These are phyloP conservation scores for Dioctria rufipes DNA, from an alignment of 2,888 invertebrate genomes.

Conservation along the genomic window DNA sequence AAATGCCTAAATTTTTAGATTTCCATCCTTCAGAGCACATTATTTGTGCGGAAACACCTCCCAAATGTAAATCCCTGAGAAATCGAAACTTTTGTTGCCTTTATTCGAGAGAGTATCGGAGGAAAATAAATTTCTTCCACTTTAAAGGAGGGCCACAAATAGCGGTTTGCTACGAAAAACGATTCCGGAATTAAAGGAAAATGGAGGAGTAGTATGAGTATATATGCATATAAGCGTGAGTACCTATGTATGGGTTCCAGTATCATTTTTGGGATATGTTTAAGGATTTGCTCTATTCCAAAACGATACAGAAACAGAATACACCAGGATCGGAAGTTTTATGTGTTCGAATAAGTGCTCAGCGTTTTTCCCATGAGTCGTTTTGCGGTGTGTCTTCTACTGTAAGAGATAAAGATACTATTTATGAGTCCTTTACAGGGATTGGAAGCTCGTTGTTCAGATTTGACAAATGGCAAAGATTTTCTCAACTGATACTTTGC, in stretches of 20 bases:
- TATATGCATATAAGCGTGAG: too few relatives aligned
- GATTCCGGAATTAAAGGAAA: not conserved
- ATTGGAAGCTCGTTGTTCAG: slow-evolving; percentile 34
- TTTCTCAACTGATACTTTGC: slow-evolving; percentile 36
- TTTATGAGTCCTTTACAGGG: slow-evolving; percentile 47
- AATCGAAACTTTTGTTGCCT: slow-evolving; percentile 50
- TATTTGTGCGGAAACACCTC: slow-evolving; percentile 37
- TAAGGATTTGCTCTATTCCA: slow-evolving; percentile 29
- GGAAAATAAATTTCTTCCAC: slow-evolving; percentile 52
- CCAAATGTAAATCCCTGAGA: slow-evolving; percentile 47
- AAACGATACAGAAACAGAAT: not conserved
- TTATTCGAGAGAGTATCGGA: slow-evolving; percentile 3
- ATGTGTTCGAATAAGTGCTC: slow-evolving; percentile 35
- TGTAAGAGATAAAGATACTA: slow-evolving; percentile 45
- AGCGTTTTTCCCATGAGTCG: slow-evolving; percentile 41
- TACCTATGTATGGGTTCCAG: slow-evolving; percentile 1
- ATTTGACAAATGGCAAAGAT: slow-evolving; percentile 47
- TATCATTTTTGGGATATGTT: slow-evolving; percentile 45
- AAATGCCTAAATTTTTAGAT: slow-evolving; percentile 26
- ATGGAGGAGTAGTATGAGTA: not conserved
- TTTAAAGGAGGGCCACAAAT: slow-evolving; percentile 29
- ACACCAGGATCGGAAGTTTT: slow-evolving; percentile 34
- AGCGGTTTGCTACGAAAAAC: slow-evolving; percentile 14
- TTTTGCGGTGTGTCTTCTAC: slow-evolving; percentile 46
- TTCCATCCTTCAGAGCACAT: slow-evolving; percentile 17